Base-by-base conservation (phyloP, 2,113 vertebrate species). In the Megaceryle torquata region DNA sequence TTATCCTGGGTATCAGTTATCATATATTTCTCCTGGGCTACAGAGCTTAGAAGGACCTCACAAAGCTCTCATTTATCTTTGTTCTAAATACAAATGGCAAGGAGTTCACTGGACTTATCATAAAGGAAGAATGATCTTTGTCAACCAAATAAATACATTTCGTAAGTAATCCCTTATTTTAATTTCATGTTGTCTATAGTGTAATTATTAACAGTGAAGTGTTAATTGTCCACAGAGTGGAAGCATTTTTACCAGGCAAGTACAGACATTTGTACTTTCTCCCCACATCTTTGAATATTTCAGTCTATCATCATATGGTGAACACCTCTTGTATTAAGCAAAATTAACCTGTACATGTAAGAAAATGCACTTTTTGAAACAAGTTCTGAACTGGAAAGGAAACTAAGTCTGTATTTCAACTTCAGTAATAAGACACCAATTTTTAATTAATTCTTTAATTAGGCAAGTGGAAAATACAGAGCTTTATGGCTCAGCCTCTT, bases 381-480 rank as follows among this genome's bases (percentile, higher is more conserved):
- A 85, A 33, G 12, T 50, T 54, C 41, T 70, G 72, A 89, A 76
- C 6, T 50, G 33, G 24, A 69, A 72, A 43, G n/a, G 15, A 88
- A 39, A 61, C 4, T 2, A 86, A 70, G 26, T 33, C 35, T 0
- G 0, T 53, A 13, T 57, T 88, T 72, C 43, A 50, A 1, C 0
- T 41, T 91, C 39, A 33, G 10, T 15, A 64, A 46, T 9, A 76
- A 22, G 17, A 72, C 22, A 77, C 2, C 2, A 22, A 17, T 64
- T 82, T 84, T 33, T 11, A 51, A 43, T 35, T 76, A 60, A 64
- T 22, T 21, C 15, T 51, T 74, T 48, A 44, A 31, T 33, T 69
- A 57, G 29, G 11, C 43, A 67, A 89, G 19, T 21, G 7, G 24
- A 39, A 79, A 87, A 89, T 26, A 76, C 0, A 1, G 8, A 82